These are phyloP conservation scores for Phoebastria nigripes DNA, from an alignment of 2,797 vertebrate genomes.

Conservation along the genomic window DNA sequence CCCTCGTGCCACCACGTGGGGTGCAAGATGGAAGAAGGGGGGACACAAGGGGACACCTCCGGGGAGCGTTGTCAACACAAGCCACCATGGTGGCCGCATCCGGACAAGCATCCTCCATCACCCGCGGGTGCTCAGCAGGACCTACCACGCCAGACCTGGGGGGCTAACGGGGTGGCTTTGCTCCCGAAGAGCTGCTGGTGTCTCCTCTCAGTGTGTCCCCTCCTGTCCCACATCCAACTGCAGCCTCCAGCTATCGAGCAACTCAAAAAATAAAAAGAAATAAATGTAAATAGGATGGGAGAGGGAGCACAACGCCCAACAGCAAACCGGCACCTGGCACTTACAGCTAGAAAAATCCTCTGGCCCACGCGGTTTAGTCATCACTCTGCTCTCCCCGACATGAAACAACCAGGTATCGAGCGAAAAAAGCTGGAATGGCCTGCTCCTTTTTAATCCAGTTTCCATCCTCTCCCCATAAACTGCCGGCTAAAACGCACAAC, in stretches of 20 bases:
- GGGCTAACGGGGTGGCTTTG: neutral
- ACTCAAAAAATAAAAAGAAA: neutral
- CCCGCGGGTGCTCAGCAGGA: neutral
- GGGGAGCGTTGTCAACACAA: neutral
- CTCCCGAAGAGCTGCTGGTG: neutral
- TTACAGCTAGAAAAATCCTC: neutral
- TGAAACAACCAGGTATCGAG: neutral
- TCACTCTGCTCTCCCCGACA: neutral
- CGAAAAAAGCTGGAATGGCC: neutral
- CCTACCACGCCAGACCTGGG: neutral
- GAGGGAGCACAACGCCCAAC: neutral
- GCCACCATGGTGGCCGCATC: neutral
- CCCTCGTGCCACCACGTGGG: neutral
- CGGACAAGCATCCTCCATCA: neutral
- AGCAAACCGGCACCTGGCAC: neutral
- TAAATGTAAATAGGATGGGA: neutral
- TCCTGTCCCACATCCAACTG: rapidly evolving
- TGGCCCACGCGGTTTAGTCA: neutral
- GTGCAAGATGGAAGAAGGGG: neutral
- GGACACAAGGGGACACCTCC: neutral
- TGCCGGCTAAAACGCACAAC: neutral
- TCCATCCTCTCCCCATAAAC: neutral
- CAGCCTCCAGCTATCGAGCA: neutral
- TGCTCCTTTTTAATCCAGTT: neutral
- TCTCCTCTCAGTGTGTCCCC: neutral